Conservation (phyloP, 2,888 invertebrate genomes). For the Blera fallax region DNA sequence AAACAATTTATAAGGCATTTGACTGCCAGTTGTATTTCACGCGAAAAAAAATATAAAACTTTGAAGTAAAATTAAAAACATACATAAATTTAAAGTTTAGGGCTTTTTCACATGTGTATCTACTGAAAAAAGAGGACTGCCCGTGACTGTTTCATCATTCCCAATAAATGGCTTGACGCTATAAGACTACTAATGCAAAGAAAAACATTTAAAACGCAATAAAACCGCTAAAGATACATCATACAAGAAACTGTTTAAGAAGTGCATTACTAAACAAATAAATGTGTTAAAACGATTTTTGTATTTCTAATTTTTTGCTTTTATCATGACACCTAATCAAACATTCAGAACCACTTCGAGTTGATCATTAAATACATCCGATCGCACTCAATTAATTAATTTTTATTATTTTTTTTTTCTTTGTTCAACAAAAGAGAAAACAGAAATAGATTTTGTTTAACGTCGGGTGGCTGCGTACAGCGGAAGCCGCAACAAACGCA, state of each 20-base stretch:
- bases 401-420: not conserved
- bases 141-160: no score
- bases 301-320: not conserved
- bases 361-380: conserved; percentile 10
- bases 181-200: no score
- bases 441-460: conserved; percentile 20
- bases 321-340: conserved; percentile 51
- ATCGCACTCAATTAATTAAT: conserved; percentile 9
- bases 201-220: not conserved
- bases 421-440: not conserved
- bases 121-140: no score
- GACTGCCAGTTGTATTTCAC: no score
- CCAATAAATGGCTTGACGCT: no score
- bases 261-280: not conserved
- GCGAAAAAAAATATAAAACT: no score
- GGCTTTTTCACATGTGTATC: no score
- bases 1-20: no score
- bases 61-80: no score
- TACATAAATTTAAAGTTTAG: no score
- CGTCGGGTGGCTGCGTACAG: conserved; percentile 17
- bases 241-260: not conserved
- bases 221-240: not conserved
- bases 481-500: conserved; percentile 16
- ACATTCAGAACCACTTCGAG: conserved; percentile 32
- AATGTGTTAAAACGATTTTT: not conserved